These are phyloP conservation scores for Lamellibrachia satsuma DNA, from an alignment of 2,888 invertebrate species.

Conservation along the genomic window DNA sequence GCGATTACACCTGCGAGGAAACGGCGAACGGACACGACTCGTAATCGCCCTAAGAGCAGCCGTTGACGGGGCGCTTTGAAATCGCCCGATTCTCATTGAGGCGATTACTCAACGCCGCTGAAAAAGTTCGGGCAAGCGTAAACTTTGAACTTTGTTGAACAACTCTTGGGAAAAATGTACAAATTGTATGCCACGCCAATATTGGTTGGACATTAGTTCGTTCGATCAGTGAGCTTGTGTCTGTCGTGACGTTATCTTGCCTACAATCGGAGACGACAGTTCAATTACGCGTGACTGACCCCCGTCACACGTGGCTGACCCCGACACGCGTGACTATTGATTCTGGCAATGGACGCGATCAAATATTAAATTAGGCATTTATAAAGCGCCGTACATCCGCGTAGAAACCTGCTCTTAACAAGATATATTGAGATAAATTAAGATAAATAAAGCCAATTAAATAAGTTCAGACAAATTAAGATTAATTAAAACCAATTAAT, in stretches of 20 bases:
- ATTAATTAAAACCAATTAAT: no score
- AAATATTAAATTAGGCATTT: background rate
- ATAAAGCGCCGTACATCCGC: no score
- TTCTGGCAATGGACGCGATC: background rate
- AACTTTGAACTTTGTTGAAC: background rate
- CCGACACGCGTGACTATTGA: background rate
- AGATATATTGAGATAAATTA: no score
- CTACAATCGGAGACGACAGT: background rate
- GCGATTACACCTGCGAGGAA: background rate
- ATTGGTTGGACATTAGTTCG: background rate
- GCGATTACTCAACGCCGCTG: background rate
- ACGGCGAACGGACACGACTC: background rate
- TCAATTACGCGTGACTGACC: background rate
- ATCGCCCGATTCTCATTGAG: background rate
- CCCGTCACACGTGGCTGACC: background rate
- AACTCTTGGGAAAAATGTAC: background rate
- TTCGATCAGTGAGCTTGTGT: background rate
- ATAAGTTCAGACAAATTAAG: no score
- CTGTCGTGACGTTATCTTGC: background rate
- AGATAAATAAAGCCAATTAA: no score
- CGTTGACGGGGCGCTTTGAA: background rate
- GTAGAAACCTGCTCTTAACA: no score
- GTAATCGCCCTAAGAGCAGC: background rate
- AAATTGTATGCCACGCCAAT: background rate
- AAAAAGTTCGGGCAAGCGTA: background rate